These are phyloP conservation scores for Alectoris magna DNA, from an alignment of 2,797 vertebrate species.

Conservation along the genomic window DNA sequence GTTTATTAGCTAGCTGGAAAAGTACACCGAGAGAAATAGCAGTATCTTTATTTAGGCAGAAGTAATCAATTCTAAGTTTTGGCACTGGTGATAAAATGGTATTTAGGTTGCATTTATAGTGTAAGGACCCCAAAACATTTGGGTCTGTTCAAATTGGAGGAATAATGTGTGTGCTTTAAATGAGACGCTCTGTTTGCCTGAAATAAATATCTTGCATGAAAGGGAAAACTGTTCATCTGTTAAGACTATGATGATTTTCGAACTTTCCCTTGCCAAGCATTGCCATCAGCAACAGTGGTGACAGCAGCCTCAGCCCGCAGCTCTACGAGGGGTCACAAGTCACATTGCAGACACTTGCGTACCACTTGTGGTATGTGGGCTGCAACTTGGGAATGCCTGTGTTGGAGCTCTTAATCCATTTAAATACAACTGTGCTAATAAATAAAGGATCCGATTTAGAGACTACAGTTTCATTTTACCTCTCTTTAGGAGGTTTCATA, in stretches of 20 bases:
- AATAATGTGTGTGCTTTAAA: not conserved
- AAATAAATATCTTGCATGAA: not conserved
- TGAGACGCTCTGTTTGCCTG: not conserved
- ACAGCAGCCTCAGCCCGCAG: not conserved
- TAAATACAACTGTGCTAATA: constrained; percentile 20
- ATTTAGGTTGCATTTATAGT: not conserved
- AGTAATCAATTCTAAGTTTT: constrained; percentile 24
- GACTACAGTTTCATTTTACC: not conserved
- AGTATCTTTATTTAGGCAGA: constrained; percentile 6
- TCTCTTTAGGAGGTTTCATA: not conserved
- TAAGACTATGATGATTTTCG: not conserved
- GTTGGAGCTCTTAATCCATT: not conserved
- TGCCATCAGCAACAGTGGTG: not conserved
- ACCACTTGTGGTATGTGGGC: not conserved
- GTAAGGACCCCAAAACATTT: constrained; percentile 27
- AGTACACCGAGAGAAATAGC: not conserved
- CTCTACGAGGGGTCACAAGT: not conserved
- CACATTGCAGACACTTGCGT: not conserved
- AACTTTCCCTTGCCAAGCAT: not conserved
- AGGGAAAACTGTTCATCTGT: not conserved
- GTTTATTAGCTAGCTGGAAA: constrained; percentile 39
- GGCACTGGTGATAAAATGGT: not conserved
- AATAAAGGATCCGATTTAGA: not conserved
- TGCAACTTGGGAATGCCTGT: not conserved
- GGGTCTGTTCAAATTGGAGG: not conserved